These are phyloP conservation scores for Apostichopus californicus DNA, from an alignment of 35 echinoderm and acorn worm species.

Conservation along the genomic window DNA sequence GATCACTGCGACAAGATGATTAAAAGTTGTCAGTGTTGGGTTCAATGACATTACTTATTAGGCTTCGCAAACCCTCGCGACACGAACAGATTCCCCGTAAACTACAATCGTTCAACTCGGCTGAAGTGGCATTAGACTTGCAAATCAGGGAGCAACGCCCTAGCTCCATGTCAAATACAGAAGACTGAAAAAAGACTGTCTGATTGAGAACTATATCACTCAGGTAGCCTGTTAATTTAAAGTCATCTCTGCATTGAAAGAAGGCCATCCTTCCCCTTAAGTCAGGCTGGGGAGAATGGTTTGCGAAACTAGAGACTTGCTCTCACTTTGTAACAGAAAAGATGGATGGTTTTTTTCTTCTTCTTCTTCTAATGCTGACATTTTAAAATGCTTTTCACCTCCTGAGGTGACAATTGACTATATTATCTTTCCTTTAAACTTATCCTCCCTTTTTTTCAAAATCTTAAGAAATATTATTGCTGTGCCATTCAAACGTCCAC, in stretches of 20 bases:
- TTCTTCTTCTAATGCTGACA: neutral
- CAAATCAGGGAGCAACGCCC: conserved; percentile 48
- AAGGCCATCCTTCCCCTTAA: neutral
- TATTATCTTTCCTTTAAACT: conserved; percentile 28
- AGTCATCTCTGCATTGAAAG: conserved; percentile 10
- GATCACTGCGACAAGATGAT: conserved; percentile 42
- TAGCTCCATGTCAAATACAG: conserved; percentile 35
- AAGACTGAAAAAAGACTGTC: neutral
- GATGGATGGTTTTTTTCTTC: conserved; percentile 19
- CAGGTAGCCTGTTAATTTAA: conserved; percentile 26
- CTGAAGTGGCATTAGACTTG: conserved; percentile 51
- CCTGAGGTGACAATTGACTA: conserved; percentile 30
- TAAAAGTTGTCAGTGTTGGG: conserved; percentile 44
- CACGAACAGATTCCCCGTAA: conserved; percentile 44
- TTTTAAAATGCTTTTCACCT: conserved; percentile 21
- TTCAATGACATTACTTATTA: conserved; percentile 52
- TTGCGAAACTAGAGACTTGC: conserved; percentile 5
- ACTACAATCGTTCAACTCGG: conserved; percentile 31
- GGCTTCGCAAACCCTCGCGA: conserved; percentile 20
- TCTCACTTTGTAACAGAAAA: neutral
- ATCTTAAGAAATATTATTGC: neutral
- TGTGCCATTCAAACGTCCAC: neutral
- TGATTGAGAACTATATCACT: conserved; percentile 11
- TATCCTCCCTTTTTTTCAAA: neutral
- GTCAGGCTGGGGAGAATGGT: conserved; percentile 18